Evolutionary conservation across 2,797 vertebrate genomes (phyloP), one percentile per base, ranked within the genome.

Genomic region (Mormyrops attenuatus): DNA sequence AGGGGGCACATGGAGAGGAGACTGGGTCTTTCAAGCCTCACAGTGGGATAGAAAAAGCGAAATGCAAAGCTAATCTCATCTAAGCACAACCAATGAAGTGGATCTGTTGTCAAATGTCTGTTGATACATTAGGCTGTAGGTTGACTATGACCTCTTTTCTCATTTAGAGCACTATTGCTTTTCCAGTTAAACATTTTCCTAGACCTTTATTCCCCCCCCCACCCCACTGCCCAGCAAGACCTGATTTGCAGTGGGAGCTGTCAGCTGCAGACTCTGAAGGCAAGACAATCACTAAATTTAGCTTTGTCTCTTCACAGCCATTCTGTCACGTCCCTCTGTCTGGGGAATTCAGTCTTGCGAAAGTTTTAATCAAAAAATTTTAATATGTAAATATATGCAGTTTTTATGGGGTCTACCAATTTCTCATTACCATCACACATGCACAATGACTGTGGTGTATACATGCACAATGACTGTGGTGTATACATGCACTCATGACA

Each of bases 291-390:
- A 3, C 41, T 89, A 89, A 89, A 85, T 82, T 89, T 89, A 49
- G 88, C 77, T 60, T 41, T 57, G 15, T 89, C 77, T 84, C 73
- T 13, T 60, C 41, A 5, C 20, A 88, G 41, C 53, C 86, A 84
- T 55, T 89, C 38, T 11, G 8, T 85, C 22, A 41, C n/a, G 15
- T 85, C 13, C 55, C 20, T n/a, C 20, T 85, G 30, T 84, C 88
- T 89, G 53, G 88, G 77, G 88, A 89, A 89, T 84, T 47, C 8
- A 60, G 44, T 44, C 88, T 89, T 47, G 53, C 38, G 41, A 17
- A 49, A 85, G 77, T 34, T 57, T 89, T 85, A 53, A 84, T 63
- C 26, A 60, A 84, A 89, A 60, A 22, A 11, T 0, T n/a, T 88
- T 80, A 53, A 80, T 38, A 89, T 85, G 77, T 60, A 89, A 85